Conservation (phyloP, 2,888 invertebrate genomes). For the Nudaria mundana region DNA sequence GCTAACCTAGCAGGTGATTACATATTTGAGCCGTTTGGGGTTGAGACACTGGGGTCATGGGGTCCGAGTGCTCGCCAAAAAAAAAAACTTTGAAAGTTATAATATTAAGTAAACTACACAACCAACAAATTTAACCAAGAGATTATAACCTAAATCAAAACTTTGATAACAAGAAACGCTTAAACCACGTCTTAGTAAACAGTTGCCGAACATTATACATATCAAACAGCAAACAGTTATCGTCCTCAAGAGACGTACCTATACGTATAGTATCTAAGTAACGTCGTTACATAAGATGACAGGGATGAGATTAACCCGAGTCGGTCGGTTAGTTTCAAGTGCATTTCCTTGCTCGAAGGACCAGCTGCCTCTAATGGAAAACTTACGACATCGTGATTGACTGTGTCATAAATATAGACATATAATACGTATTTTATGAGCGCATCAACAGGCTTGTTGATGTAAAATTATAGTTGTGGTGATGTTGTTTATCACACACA, state of each 20-base stretch:
- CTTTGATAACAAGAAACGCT: constrained; percentile 16
- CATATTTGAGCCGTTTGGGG: too few relatives aligned
- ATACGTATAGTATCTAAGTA: constrained; percentile 31
- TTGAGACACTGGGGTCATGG: too few relatives aligned
- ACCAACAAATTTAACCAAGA: constrained; percentile 12
- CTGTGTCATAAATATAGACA: constrained; percentile 11
- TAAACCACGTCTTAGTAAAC: constrained; percentile 19
- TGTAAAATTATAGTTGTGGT: not conserved
- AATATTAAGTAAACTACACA: not conserved
- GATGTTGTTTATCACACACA: too few relatives aligned
- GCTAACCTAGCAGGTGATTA: too few relatives aligned
- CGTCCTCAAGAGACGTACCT: constrained; percentile 30
- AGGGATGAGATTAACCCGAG: constrained; percentile 39
- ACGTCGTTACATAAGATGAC: constrained; percentile 43
- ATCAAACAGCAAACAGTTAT: constrained; percentile 38
- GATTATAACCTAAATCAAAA: constrained; percentile 12
- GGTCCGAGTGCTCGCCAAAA: too few relatives aligned
- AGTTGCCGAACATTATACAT: constrained; percentile 26
- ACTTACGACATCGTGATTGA: constrained; percentile 37
- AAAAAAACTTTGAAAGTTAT: too few relatives aligned
- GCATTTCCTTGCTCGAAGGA: constrained; percentile 48
- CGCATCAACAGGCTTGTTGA: not conserved
- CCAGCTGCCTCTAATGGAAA: constrained; percentile 39
- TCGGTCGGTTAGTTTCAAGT: constrained; percentile 40
- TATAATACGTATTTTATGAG: too few relatives aligned